Evolutionary conservation across 1,140 invertebrate species (phyloP).

Genomic region (Episyrphus balteatus): DNA sequence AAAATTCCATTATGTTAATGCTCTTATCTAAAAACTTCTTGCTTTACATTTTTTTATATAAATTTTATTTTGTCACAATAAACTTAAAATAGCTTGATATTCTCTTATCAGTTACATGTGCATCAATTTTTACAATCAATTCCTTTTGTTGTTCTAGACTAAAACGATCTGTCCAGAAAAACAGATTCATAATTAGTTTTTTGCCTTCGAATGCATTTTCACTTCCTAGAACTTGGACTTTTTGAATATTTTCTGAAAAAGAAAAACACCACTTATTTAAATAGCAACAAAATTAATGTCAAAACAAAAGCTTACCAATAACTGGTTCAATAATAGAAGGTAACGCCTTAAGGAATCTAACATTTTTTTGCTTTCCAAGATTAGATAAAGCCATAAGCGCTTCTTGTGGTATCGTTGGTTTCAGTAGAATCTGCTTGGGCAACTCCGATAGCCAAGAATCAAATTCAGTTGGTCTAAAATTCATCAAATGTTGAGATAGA

Average conservation of each 20-base stretch:
- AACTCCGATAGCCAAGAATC: neutral
- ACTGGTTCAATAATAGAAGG: conserved; percentile 4
- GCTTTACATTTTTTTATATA: too few species aligned
- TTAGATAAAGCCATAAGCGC: conserved; percentile 21
- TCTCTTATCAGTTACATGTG: conserved; percentile 7
- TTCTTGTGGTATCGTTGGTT: conserved; percentile 16
- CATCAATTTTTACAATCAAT: conserved; percentile 5
- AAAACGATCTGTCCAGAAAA: conserved; percentile 16
- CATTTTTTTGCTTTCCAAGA: conserved; percentile 25
- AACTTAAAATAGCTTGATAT: conserved; percentile 18
- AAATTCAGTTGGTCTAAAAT: neutral
- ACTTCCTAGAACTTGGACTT: conserved; percentile 17
- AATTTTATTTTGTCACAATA: conserved; percentile 3
- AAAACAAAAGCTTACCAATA: neutral
- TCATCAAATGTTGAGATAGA: conserved; percentile 18
- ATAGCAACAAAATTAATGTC: too few species aligned
- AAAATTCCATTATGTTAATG: too few species aligned
- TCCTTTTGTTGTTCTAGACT: conserved; percentile 1
- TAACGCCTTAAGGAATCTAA: conserved; percentile 15
- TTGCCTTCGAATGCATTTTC: conserved; percentile 19
- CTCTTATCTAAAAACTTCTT: too few species aligned
- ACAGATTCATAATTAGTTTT: conserved; percentile 26
- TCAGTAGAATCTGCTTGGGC: conserved; percentile 15
- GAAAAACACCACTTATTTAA: too few species aligned
- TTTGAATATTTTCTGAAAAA: conserved; percentile 9